These are phyloP conservation scores for Rhingia campestris DNA, from an alignment of 2,888 invertebrate genomes.

Conservation along the genomic window DNA sequence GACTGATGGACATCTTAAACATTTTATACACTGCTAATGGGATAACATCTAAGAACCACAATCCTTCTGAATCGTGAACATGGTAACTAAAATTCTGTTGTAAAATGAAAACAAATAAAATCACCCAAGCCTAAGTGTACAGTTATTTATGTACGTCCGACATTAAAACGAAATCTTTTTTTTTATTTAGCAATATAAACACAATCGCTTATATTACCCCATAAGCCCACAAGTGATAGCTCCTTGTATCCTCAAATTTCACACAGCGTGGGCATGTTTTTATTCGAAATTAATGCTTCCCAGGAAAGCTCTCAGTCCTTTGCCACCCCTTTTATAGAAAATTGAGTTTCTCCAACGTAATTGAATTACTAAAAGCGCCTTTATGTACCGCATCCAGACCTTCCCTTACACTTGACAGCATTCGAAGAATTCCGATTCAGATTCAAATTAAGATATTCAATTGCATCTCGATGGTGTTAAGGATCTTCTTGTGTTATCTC, in stretches of 20 bases:
- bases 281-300: slow-evolving; percentile 34
- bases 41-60: too few relatives aligned
- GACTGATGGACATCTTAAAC: too few relatives aligned
- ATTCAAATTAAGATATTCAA: slow-evolving; percentile 28
- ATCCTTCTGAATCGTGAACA: too few relatives aligned
- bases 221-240: slow-evolving; percentile 26
- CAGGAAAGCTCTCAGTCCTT: slow-evolving; percentile 17
- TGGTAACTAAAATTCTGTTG: background rate
- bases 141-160: background rate
- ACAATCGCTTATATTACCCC: background rate
- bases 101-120: background rate
- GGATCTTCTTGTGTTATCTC: slow-evolving; percentile 19
- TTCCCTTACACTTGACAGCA: slow-evolving; percentile 32
- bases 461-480: slow-evolving; percentile 35
- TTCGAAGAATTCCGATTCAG: slow-evolving; percentile 14
- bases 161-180: background rate
- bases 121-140: background rate
- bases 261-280: background rate
- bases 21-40: too few relatives aligned
- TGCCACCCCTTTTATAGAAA: background rate
- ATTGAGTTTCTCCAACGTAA: slow-evolving; percentile 10
- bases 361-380: slow-evolving; percentile 39
- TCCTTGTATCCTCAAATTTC: slow-evolving; percentile 18
- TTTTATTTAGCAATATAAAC: slow-evolving; percentile 21
- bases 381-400: slow-evolving; percentile 15